A percentile compares a stretch with the other conserved stretches of the same genome.
Evolutionary conservation across 2,113 vertebrate species (phyloP).

Genomic region (Cebus imitator): DNA sequence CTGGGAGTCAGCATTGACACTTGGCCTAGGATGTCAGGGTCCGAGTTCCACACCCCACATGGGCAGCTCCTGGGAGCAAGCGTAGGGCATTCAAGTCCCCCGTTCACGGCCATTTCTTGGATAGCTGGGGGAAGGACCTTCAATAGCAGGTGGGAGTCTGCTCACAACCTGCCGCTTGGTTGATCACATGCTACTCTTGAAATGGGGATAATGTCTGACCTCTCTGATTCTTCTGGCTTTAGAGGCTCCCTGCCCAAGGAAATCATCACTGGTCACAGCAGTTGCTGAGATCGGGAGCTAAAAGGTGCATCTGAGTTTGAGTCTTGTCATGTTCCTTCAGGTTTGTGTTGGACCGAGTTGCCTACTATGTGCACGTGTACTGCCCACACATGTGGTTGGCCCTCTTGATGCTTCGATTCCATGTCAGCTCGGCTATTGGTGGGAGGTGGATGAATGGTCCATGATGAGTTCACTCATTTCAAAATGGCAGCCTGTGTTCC

Average conservation of each 20-base stretch:
- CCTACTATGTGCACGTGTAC: accelerated
- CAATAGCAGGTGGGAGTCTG: background rate
- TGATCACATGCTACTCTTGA: background rate
- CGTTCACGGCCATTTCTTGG: background rate
- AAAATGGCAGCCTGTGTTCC: background rate
- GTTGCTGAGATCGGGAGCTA: background rate
- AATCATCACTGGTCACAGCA: background rate
- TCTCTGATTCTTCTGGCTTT: background rate
- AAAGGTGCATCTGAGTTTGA: background rate
- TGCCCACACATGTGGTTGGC: accelerated
- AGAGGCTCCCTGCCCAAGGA: background rate
- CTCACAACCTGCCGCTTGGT: background rate
- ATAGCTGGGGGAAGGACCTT: background rate
- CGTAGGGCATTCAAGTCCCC: no score
- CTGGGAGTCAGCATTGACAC: background rate
- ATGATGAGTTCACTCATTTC: background rate
- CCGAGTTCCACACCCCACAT: background rate
- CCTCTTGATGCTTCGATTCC: background rate
- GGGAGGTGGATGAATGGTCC: background rate
- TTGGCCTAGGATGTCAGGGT: background rate
- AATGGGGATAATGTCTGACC: background rate
- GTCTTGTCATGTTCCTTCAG: background rate
- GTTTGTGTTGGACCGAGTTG: background rate
- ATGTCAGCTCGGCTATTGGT: accelerated
- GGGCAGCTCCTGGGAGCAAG: background rate